Evolutionary conservation across 2,888 invertebrate species (phyloP), one percentile per base, ranked within the genome.

Genomic region (Pristionchus mayeri): DNA sequence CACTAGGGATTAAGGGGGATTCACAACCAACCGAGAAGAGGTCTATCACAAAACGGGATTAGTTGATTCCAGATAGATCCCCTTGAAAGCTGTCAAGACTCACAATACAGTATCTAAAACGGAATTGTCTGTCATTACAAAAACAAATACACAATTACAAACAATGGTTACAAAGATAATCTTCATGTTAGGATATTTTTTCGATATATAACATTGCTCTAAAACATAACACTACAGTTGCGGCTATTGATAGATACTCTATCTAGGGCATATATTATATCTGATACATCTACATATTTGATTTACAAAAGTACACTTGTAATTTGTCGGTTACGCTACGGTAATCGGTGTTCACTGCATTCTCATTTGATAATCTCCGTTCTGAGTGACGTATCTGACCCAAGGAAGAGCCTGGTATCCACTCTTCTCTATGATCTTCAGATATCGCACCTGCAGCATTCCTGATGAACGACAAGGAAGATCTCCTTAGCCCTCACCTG

Each of bases 311-410:
- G 9, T 16, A 24, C 16, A 50, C 2, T 30, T 30, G 76, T 27
- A 6, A n/a, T n/a, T n/a, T n/a, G n/a, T n/a, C n/a, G n/a, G n/a
- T n/a, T n/a, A n/a, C 27, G 71, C 11, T 82, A 82, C 75, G 57
- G 84, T 71, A 54, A 16, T 52, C 52, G 24, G 52, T n/a, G 11
- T 52, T 13, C 88, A 90, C 34, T 87, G 86, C 90, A 91, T 98
- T 94, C 98, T 95, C 88, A 98, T 94, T 93, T 98, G 98, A 93
- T 99, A 98, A 93, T 99, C 98, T 82, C 98, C 98, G 93, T 98
- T 98, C 93, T 98, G 98, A 60, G 98, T 99, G 88, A 99, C 98
- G 93, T 98, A 99, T n/a, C 98, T 95, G 7, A 98, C 98, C 98
- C 98, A 98, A 0, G 98, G 98, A 87, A 99, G 93, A 0, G 98